Evolutionary conservation across 2,888 invertebrate species (phyloP), one percentile per base, ranked within the genome.

Genomic region (Stomorhina lunata): DNA sequence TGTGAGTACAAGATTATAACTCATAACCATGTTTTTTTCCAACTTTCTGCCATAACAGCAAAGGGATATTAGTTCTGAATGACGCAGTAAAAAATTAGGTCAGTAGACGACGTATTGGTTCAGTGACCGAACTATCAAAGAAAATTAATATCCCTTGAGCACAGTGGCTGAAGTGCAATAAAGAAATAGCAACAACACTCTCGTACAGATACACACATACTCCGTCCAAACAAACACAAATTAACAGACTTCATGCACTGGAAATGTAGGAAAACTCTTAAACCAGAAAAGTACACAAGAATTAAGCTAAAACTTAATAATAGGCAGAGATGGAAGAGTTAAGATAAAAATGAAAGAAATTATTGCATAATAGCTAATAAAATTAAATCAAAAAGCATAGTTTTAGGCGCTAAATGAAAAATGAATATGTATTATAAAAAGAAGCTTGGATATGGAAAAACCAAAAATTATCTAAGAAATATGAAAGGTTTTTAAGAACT

Each of bases 101-200:
- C 82, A 82, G 75, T 79, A 82, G 82, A 82, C 82, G 79, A 69
- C 78, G 75, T 82, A 82, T 79, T 76, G 82, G 82, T 82, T 82
- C 82, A 82, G 79, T 82, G 82, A 82, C 82, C 82, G 82, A 82
- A 45, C 82, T 66, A 82, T 82, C 71, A 82, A 82, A 82, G 82
- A 82, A 82, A 82, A 82, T 82, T 79, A 82, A 82, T 82, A 82
- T 82, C 82, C 82, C 82, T 79, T 69, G 66, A 82, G 82, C 82
- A 78, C 82, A 71, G 75, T 82, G 69, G 82, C 78, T 82, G 43
- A 50, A 82, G 75, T 82, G 69, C 34, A 78, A 78, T 75, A 78
- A 73, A 48, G 40, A 50, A 73, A n/a, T n/a, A 69, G 76, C 75
- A 65, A 53, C 69, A 59, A 5, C 32, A 65, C n/a, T n/a, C n/a